Percentiles rank a stretch among this genome's conserved stretches.
Evolutionary conservation across 1,140 invertebrate genomes (phyloP).

Genomic region (Drosophila santomea): DNA sequence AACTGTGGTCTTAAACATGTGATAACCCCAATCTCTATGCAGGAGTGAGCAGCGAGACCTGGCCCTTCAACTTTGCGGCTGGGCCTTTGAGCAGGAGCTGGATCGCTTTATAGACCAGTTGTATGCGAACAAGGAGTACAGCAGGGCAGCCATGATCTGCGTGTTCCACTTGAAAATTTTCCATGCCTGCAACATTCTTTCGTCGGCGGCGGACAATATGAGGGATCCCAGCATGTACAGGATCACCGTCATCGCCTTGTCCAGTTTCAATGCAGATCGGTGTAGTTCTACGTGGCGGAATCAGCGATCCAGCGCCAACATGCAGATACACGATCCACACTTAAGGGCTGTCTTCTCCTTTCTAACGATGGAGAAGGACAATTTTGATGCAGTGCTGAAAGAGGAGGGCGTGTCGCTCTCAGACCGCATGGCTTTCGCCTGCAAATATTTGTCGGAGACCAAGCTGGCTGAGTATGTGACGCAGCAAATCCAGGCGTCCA

Average conservation of each 20-base stretch:
- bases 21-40: slow-evolving; percentile 20
- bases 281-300: slow-evolving; percentile 92
- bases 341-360: slow-evolving; percentile 96
- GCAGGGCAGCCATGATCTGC: slow-evolving; percentile 94
- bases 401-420: slow-evolving; percentile 93
- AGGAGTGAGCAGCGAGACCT: slow-evolving; percentile 91
- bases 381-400: slow-evolving; percentile 92
- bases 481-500: slow-evolving; percentile 89
- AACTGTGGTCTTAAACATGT: background rate
- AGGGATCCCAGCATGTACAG: slow-evolving; percentile 84
- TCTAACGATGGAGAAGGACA: slow-evolving; percentile 92
- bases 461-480: slow-evolving; percentile 92
- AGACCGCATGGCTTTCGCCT: slow-evolving; percentile 97
- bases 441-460: slow-evolving; percentile 93
- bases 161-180: slow-evolving; percentile 95
- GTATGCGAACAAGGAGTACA: slow-evolving; percentile 86
- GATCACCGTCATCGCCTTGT: slow-evolving; percentile 95
- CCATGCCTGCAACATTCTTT: slow-evolving; percentile 93
- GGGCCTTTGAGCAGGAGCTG: slow-evolving; percentile 88
- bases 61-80: slow-evolving; percentile 94
- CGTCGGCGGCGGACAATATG: slow-evolving; percentile 87
- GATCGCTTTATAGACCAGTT: slow-evolving; percentile 74
- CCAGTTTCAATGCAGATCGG: slow-evolving; percentile 93
- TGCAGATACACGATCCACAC: slow-evolving; percentile 94
- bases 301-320: slow-evolving; percentile 89